These are phyloP conservation scores for Sarcophaga rosellei DNA, from an alignment of 2,888 invertebrate species.

Conservation along the genomic window DNA sequence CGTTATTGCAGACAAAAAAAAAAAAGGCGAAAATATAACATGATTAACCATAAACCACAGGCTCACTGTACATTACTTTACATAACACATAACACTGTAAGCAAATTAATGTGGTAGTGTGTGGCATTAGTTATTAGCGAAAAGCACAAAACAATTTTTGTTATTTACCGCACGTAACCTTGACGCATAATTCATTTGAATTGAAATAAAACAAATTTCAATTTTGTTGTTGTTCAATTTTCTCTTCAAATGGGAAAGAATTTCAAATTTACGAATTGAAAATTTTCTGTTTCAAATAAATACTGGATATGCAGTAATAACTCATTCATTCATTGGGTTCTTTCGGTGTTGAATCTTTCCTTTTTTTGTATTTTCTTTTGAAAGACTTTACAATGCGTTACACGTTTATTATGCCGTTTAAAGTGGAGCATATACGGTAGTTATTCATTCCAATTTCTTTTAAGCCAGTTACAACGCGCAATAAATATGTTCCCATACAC, in stretches of 20 bases:
- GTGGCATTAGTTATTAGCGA: too few species aligned
- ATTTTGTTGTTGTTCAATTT: background rate
- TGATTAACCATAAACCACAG: too few species aligned
- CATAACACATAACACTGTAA: too few species aligned
- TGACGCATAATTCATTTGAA: slow-evolving; percentile 9
- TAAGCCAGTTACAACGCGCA: background rate
- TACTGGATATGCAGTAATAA: background rate
- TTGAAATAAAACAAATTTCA: background rate
- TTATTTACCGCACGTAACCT: slow-evolving; percentile 54
- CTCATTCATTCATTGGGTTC: background rate
- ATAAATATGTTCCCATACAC: background rate
- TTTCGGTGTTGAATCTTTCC: background rate
- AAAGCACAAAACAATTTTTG: slow-evolving; percentile 1
- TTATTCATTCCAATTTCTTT: slow-evolving; percentile 1
- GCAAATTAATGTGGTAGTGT: too few species aligned
- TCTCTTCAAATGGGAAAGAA: background rate
- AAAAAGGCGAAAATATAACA: too few species aligned
- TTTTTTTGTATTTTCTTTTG: too few species aligned
- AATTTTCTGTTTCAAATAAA: background rate
- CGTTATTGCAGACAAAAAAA: too few species aligned
- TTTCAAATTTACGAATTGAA: background rate
- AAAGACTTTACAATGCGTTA: slow-evolving; percentile 25
- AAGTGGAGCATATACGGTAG: slow-evolving; percentile 47
- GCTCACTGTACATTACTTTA: too few species aligned
- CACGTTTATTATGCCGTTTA: background rate